These are phyloP conservation scores for Sprattus sprattus DNA, from an alignment of 2,113 vertebrate genomes.

Conservation along the genomic window DNA sequence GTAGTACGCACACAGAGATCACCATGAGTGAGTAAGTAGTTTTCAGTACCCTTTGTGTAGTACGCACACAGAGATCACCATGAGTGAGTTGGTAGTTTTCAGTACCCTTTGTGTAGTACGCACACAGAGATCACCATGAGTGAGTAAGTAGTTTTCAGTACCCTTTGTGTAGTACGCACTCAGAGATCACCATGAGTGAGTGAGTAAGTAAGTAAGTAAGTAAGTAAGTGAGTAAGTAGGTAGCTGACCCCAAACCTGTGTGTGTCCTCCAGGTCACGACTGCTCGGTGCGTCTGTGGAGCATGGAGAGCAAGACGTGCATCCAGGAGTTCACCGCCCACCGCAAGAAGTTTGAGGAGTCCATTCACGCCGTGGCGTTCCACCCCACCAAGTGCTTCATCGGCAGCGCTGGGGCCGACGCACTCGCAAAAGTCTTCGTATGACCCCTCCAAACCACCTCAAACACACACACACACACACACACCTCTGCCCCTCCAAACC, in stretches of 20 bases:
- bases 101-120: too few species aligned
- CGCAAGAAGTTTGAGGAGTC: slow-evolving; percentile 97
- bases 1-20: too few species aligned
- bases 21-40: too few species aligned
- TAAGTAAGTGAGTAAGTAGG: too few species aligned
- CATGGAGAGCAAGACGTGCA: slow-evolving; percentile 98
- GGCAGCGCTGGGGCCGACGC: slow-evolving; percentile 65
- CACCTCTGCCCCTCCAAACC: background rate
- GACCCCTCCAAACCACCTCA: background rate
- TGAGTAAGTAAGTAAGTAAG: too few species aligned
- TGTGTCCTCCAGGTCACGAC: slow-evolving; percentile 71
- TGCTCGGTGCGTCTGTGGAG: slow-evolving; percentile 99
- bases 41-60: too few species aligned
- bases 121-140: too few species aligned
- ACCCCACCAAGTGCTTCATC: slow-evolving; percentile 96
- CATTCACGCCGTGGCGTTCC: slow-evolving; percentile 97
- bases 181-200: too few species aligned
- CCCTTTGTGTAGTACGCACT: too few species aligned
- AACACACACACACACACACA: background rate
- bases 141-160: too few species aligned
- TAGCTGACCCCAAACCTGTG: background rate
- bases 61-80: too few species aligned
- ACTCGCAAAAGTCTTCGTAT: background rate
- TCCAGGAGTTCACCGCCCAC: slow-evolving; percentile 98
- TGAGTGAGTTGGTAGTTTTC: too few species aligned